Percentiles rank a stretch among this genome's conserved stretches.
phyloP scores from a whole-genome alignment of 2,888 invertebrate genomes.

The Drosophila melanosoma region DNA sequence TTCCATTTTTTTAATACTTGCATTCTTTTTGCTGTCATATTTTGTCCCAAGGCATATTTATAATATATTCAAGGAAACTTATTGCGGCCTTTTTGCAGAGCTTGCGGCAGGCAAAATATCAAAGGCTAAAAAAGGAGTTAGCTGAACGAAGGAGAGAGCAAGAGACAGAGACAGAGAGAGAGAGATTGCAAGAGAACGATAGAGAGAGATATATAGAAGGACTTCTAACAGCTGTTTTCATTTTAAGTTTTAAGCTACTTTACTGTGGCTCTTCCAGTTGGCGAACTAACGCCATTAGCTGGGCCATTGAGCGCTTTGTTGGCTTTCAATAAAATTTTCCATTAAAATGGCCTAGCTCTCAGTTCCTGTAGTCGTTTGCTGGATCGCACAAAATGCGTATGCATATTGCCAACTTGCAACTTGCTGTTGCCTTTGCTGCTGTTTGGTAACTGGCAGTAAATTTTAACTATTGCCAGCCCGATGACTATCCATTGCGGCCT shows the following conservation, averaged over 20 bases:
- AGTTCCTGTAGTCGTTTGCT: slow-evolving; percentile 27
- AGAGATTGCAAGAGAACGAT: not conserved
- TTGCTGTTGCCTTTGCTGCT: slow-evolving; percentile 32
- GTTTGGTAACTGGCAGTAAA: slow-evolving; percentile 75
- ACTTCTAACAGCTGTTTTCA: slow-evolving; percentile 52
- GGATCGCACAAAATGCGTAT: slow-evolving; percentile 76
- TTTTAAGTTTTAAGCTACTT: slow-evolving; percentile 74
- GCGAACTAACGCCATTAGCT: slow-evolving; percentile 78
- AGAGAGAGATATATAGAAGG: slow-evolving; percentile 3
- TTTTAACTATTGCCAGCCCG: slow-evolving; percentile 76
- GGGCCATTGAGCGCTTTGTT: slow-evolving; percentile 80
- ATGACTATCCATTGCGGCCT: slow-evolving; percentile 46
- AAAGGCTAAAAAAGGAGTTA: slow-evolving; percentile 23
- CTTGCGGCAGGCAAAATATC: slow-evolving; percentile 22
- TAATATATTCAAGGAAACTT: slow-evolving; percentile 36
- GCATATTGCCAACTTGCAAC: slow-evolving; percentile 79
- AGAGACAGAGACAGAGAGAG: not conserved
- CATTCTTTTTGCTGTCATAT: slow-evolving; percentile 6
- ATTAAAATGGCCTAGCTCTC: slow-evolving; percentile 68
- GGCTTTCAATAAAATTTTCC: slow-evolving; percentile 80
- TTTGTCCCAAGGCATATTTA: slow-evolving; percentile 30
- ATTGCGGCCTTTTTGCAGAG: slow-evolving; percentile 25
- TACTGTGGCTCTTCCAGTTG: slow-evolving; percentile 52
- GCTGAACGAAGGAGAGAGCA: not conserved
- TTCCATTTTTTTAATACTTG: slow-evolving; percentile 8